These are phyloP conservation scores for Acrobasis suavella DNA, from an alignment of 2,888 invertebrate genomes.

Conservation along the genomic window DNA sequence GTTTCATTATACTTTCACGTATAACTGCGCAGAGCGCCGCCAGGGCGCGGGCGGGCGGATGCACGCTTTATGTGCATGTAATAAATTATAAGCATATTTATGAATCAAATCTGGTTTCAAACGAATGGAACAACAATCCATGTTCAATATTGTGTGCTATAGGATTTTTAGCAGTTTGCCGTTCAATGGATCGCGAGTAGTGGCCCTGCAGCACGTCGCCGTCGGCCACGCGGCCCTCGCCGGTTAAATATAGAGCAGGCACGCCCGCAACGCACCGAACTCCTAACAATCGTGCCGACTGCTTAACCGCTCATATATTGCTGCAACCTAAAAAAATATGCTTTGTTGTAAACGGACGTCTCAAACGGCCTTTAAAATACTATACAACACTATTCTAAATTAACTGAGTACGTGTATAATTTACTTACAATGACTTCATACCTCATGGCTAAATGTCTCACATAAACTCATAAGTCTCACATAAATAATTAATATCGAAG, in stretches of 20 bases:
- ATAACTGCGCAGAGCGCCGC: slow-evolving; percentile 25
- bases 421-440: too few species aligned
- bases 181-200: slow-evolving; percentile 59
- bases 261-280: slow-evolving; percentile 56
- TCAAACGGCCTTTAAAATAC: neutral
- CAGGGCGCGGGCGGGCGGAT: neutral
- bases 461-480: too few species aligned
- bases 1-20: slow-evolving; percentile 26
- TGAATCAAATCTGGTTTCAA: slow-evolving; percentile 18
- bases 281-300: slow-evolving; percentile 67
- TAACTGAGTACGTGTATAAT: too few species aligned
- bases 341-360: slow-evolving; percentile 9
- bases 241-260: slow-evolving; percentile 75
- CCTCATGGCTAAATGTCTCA: too few species aligned
- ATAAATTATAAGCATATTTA: slow-evolving; percentile 16
- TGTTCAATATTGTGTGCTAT: slow-evolving; percentile 30
- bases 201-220: slow-evolving; percentile 42
- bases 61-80: slow-evolving; percentile 3
- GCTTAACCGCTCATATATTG: slow-evolving; percentile 48
- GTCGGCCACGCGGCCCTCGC: slow-evolving; percentile 60
- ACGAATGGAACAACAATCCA: slow-evolving; percentile 14
- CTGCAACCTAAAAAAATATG: slow-evolving; percentile 30
- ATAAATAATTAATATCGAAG: too few species aligned
- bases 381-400: neutral
- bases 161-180: slow-evolving; percentile 47